These are phyloP conservation scores for Stenurella melanura DNA, from an alignment of 2,888 invertebrate genomes.

Conservation along the genomic window DNA sequence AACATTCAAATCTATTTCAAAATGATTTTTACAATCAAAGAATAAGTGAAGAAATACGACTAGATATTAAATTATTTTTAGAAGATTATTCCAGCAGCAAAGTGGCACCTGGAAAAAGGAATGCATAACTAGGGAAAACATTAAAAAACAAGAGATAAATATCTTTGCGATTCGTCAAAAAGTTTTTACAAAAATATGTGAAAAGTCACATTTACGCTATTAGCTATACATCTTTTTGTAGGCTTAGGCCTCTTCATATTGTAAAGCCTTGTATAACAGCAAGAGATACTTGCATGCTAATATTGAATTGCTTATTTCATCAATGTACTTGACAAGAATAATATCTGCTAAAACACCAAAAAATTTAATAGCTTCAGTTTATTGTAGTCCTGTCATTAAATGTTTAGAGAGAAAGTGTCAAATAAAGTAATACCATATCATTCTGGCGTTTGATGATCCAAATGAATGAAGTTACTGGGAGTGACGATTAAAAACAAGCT, in stretches of 20 bases:
- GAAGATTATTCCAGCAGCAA: conserved; percentile 22
- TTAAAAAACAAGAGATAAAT: too few relatives aligned
- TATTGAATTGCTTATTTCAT: conserved; percentile 23
- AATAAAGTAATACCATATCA: too few relatives aligned
- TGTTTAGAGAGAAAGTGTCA: too few relatives aligned
- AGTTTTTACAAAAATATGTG: background rate
- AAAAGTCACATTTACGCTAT: background rate
- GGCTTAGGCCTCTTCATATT: conserved; percentile 18
- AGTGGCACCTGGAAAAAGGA: conserved; percentile 20
- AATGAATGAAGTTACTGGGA: too few relatives aligned
- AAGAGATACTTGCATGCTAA: conserved; percentile 31
- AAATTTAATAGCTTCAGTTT: background rate
- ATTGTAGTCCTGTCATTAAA: too few relatives aligned
- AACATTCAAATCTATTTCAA: too few relatives aligned
- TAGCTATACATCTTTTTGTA: conserved; percentile 7
- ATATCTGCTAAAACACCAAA: background rate
- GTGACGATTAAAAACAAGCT: too few relatives aligned
- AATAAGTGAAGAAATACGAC: too few relatives aligned
- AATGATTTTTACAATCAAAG: too few relatives aligned
- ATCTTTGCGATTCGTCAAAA: too few relatives aligned
- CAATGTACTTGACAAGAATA: background rate
- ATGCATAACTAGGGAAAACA: too few relatives aligned
- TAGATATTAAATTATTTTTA: background rate
- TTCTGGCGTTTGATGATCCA: too few relatives aligned
- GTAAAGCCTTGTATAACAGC: background rate